Percentiles rank a stretch among this genome's conserved stretches.
Conservation (phyloP, 2,888 invertebrate species). For the Euzetes globulus region DNA sequence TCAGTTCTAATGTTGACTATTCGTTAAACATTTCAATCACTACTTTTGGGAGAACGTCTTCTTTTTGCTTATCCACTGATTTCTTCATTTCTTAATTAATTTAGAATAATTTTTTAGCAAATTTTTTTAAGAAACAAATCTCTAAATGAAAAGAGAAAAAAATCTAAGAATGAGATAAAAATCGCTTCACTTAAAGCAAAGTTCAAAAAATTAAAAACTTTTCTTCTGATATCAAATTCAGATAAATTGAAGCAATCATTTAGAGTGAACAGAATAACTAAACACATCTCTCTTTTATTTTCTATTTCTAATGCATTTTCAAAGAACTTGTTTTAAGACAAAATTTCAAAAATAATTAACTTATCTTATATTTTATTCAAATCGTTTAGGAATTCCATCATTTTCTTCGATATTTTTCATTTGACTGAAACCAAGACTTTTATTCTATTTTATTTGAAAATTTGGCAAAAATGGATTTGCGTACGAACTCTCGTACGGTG, state of each 20-base stretch:
- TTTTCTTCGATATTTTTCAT: neutral
- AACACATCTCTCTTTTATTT: neutral
- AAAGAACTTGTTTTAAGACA: neutral
- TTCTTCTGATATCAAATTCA: neutral
- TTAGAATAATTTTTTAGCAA: neutral
- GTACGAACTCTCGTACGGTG: conserved; percentile 29
- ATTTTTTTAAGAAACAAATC: neutral
- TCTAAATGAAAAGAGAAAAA: neutral
- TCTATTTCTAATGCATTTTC: neutral
- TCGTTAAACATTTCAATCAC: conserved; percentile 15
- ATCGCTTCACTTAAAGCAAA: neutral
- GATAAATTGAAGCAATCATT: conserved; percentile 3
- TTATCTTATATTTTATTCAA: conserved; percentile 7
- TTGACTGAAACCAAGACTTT: neutral
- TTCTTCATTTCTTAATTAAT: conserved; percentile 19
- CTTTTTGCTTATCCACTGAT: neutral
- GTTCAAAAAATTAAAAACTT: neutral
- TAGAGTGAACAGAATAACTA: conserved; percentile 2
- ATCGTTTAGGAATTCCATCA: conserved; percentile 6
- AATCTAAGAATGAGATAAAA: neutral
- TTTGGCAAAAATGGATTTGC: conserved; percentile 35
- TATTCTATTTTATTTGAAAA: neutral
- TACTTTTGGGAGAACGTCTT: neutral
- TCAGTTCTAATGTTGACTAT: neutral
- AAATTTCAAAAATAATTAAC: conserved; percentile 2